Evolutionary conservation across 2,113 vertebrate genomes (phyloP).

Genomic region (Tricholaema leucomelas): DNA sequence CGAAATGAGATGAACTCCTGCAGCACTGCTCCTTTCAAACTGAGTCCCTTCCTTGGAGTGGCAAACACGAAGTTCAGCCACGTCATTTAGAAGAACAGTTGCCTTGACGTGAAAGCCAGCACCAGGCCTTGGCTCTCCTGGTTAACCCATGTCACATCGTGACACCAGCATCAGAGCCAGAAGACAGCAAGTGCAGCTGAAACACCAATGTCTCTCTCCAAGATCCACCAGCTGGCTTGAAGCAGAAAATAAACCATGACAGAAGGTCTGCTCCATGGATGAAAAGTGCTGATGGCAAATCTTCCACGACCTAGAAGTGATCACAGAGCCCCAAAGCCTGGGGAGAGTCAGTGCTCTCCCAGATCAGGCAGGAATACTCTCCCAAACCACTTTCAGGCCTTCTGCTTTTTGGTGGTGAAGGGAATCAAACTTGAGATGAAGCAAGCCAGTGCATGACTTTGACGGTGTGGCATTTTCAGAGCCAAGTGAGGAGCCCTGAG

Average conservation of each 20-base stretch:
- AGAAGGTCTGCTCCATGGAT: constrained; percentile 1
- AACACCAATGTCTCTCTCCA: background rate
- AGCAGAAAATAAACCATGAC: constrained; percentile 35
- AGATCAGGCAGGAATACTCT: background rate
- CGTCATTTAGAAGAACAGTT: background rate
- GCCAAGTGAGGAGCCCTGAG: background rate
- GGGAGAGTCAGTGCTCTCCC: background rate
- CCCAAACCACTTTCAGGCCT: background rate
- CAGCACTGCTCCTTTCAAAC: background rate
- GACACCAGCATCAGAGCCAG: background rate
- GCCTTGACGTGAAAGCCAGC: background rate
- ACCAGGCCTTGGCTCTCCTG: background rate
- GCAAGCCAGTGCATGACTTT: background rate
- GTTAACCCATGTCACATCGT: background rate
- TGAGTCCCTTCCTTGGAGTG: background rate
- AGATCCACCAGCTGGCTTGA: background rate
- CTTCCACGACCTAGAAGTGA: background rate
- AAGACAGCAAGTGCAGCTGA: background rate
- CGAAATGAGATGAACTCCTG: background rate
- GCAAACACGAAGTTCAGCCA: background rate
- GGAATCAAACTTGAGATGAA: background rate
- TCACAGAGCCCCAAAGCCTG: background rate
- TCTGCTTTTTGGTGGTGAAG: background rate
- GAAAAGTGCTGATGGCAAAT: background rate
- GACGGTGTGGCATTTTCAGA: background rate